Conservation (phyloP, 23 tunicate genomes). For the Trididemnum miniatum region DNA sequence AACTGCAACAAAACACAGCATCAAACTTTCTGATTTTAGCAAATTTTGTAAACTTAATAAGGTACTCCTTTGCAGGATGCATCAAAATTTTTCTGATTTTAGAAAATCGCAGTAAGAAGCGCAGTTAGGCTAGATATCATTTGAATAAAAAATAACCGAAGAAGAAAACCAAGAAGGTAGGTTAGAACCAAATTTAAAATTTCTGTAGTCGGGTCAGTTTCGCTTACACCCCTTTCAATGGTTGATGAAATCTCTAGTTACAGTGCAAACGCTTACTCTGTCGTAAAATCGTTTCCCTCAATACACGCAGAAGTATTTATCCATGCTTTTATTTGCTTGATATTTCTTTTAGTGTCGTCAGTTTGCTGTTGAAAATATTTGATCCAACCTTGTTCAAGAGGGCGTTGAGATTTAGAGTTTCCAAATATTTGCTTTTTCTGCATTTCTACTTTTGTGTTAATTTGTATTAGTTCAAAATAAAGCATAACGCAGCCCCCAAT, state of each 20-base stretch:
- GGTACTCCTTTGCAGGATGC: no score
- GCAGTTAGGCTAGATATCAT: no score
- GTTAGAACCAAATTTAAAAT: no score
- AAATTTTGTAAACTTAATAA: no score
- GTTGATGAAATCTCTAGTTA: no score
- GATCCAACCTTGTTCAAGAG: slow-evolving; percentile 6
- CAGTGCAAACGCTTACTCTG: slow-evolving; percentile 8
- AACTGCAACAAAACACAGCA: slow-evolving; percentile 15
- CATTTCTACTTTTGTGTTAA: not conserved
- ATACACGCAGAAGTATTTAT: slow-evolving; percentile 36
- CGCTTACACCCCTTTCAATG: no score
- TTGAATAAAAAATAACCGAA: no score
- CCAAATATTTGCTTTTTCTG: slow-evolving; percentile 1
- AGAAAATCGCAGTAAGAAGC: no score
- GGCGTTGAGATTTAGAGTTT: not conserved
- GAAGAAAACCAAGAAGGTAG: no score
- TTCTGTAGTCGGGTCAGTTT: no score
- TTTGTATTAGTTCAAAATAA: slow-evolving; percentile 6
- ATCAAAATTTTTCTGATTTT: no score
- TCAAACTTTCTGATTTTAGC: no score
- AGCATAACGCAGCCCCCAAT: slow-evolving; percentile 12
- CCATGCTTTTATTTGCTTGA: slow-evolving; percentile 22
- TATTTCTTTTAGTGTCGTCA: not conserved
- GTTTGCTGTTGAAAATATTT: not conserved
- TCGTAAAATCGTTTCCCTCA: slow-evolving; percentile 34